These are phyloP conservation scores for Lemur catta DNA, from an alignment of 2,797 vertebrate species.

Conservation along the genomic window DNA sequence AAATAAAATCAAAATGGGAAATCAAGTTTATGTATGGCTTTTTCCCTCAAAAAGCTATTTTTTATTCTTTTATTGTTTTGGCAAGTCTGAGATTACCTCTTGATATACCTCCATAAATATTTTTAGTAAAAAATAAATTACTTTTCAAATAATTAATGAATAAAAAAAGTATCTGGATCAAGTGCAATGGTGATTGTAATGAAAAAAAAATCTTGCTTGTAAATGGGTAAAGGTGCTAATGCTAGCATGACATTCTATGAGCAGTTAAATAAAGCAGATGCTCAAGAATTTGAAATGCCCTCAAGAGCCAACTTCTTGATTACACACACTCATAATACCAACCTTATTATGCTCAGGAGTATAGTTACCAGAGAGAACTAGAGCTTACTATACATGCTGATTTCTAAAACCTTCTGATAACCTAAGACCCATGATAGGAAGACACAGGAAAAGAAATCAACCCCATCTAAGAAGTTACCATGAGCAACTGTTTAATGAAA, in stretches of 20 bases:
- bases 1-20: neutral
- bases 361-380: neutral
- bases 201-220: slow-evolving; percentile 1
- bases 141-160: neutral
- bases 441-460: neutral
- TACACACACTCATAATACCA: neutral
- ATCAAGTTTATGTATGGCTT: neutral
- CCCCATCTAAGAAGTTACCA: neutral
- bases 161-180: neutral
- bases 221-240: neutral
- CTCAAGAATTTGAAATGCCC: slow-evolving; percentile 16
- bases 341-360: neutral
- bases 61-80: neutral
- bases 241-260: slow-evolving; percentile 26
- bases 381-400: neutral
- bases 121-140: neutral
- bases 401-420: slow-evolving; percentile 16
- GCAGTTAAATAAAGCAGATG: slow-evolving; percentile 44
- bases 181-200: neutral
- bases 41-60: neutral
- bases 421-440: neutral
- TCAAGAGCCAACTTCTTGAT: slow-evolving; percentile 38
- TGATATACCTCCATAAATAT: neutral
- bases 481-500: neutral
- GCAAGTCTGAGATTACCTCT: neutral